phyloP scores from a whole-genome alignment of 2,113 vertebrate genomes.

The Clinocottus analis region DNA sequence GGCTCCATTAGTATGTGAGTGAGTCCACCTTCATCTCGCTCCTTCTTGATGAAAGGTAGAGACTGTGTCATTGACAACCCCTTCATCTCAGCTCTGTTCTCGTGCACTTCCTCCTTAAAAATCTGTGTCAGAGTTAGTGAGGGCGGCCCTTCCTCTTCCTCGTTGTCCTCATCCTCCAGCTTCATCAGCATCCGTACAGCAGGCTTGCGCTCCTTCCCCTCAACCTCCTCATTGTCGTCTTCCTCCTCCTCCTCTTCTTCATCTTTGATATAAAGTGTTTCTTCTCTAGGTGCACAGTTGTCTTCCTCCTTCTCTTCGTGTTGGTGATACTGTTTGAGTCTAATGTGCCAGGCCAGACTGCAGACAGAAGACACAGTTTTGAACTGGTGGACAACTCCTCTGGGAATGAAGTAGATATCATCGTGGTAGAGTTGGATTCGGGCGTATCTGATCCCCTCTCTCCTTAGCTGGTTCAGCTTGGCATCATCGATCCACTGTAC shows the following conservation, averaged over 20 bases:
- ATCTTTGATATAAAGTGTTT: constrained; percentile 48
- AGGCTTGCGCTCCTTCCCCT: constrained; percentile 31
- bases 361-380: constrained; percentile 98
- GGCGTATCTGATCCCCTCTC: constrained; percentile 97
- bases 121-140: constrained; percentile 32
- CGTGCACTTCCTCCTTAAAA: constrained; percentile 64
- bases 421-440: constrained; percentile 97
- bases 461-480: constrained; percentile 97
- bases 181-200: constrained; percentile 27
- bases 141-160: constrained; percentile 18
- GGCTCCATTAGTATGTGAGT: constrained; percentile 36
- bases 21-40: constrained; percentile 51
- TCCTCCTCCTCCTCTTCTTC: constrained; percentile 50
- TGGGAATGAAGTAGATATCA: constrained; percentile 99
- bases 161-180: constrained; percentile 41
- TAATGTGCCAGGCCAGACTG: constrained; percentile 97
- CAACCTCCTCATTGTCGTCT: no score
- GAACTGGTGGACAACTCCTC: constrained; percentile 99
- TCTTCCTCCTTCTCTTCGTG: constrained; percentile 57
- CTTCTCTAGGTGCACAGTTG: constrained; percentile 9
- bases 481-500: constrained; percentile 99
- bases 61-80: constrained; percentile 28
- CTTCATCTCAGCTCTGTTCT: constrained; percentile 36
- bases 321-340: constrained; percentile 92
- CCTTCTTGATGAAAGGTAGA: constrained; percentile 42